Evolutionary conservation across 2,797 vertebrate genomes (phyloP), one percentile per base, ranked within the genome.

Genomic region (Miichthys miiuy): DNA sequence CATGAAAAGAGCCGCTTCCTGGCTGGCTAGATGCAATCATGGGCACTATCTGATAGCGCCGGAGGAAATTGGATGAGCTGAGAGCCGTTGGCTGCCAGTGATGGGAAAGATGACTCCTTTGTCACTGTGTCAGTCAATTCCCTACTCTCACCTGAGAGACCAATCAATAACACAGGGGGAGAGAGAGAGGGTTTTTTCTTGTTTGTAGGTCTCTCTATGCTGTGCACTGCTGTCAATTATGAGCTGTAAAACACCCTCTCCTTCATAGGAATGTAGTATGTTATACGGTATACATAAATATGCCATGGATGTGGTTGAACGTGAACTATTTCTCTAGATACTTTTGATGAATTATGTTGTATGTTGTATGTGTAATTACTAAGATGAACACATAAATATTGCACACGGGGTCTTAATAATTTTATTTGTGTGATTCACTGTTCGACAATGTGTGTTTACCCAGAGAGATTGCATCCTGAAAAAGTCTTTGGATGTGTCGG

Each of bases 51-150:
- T 94, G 94, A 95, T 95, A 90, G 91, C 74, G 54, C 88, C 72
- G 63, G 89, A 92, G 95, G 94, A 96, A 95, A 95, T 95, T 94
- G 94, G 94, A 94, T 94, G 93, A 95, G 94, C 92, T 83, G 82
- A 90, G 90, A 88, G 91, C 91, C 63, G 81, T 86, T 93, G 83
- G 90, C 91, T 88, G 91, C 88, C 77, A 88, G 89, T 93, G 94
- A 96, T 96, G 95, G 94, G 92, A 95, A 94, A 94, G 95, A 96
- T 95, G 95, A 95, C 94, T 96, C 95, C 92, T 95, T 94, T 95
- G 91, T 95, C 92, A 94, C 93, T 90, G 91, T 93, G 95, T 95
- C 95, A 94, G 93, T 95, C 94, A 93, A 93, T 95, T 94, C 88
- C 87, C 87, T 66, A 81, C 92, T 91, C 87, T 94, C 88, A 93